Percentiles rank a stretch among this genome's conserved stretches.
These are phyloP conservation scores for Ceratosolen solmsi DNA, from an alignment of 1,140 invertebrate species.

Conservation along the genomic window DNA sequence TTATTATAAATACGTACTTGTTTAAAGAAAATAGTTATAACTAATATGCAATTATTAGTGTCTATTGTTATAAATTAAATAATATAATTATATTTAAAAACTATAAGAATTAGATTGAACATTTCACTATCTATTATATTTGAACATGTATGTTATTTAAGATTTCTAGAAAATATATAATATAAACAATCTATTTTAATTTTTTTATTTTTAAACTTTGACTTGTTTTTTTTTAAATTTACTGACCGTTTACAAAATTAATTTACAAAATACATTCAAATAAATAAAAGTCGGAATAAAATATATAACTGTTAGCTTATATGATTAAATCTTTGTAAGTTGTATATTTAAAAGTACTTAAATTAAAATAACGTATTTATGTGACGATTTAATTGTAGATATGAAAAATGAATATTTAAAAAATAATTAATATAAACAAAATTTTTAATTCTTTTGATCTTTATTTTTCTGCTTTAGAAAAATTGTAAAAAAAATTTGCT, in stretches of 20 bases:
- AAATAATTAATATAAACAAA: slow-evolving; percentile 29
- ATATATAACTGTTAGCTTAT: not conserved
- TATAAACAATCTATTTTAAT: not conserved
- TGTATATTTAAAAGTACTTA: slow-evolving; percentile 34
- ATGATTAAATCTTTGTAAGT: not conserved
- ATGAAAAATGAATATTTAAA: slow-evolving; percentile 36
- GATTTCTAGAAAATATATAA: not conserved
- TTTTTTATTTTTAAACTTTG: not conserved
- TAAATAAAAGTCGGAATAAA: not conserved
- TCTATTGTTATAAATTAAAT: not conserved
- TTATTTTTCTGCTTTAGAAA: slow-evolving; percentile 33
- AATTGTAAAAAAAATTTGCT: slow-evolving; percentile 35
- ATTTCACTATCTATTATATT: not conserved
- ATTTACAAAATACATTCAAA: too few relatives aligned
- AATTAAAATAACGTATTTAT: slow-evolving; percentile 36
- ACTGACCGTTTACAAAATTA: not conserved
- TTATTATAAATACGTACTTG: not conserved
- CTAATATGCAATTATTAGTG: not conserved
- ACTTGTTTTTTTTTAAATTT: not conserved
- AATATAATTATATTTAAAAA: not conserved
- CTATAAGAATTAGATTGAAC: too few relatives aligned
- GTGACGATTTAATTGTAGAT: slow-evolving; percentile 4
- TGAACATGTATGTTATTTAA: not conserved
- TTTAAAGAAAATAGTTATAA: not conserved
- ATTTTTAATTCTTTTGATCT: slow-evolving; percentile 27